These are phyloP conservation scores for Tamias sibiricus DNA, from an alignment of 2,113 vertebrate species.

Conservation along the genomic window DNA sequence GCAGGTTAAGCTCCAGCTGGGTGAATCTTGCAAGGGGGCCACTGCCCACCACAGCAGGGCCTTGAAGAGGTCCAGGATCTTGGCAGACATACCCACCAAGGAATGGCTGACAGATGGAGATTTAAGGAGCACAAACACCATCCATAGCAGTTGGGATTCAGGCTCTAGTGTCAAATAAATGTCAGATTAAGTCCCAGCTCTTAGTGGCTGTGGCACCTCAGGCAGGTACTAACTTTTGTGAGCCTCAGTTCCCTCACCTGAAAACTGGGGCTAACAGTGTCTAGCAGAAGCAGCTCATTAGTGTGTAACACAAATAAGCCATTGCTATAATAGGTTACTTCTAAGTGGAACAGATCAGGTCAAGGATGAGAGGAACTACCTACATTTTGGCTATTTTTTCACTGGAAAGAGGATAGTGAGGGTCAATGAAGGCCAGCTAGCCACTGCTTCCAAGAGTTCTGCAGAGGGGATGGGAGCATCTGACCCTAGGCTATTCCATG, in stretches of 20 bases:
- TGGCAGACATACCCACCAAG: not conserved
- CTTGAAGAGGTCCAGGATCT: not conserved
- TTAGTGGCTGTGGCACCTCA: not conserved
- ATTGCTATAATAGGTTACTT: not conserved
- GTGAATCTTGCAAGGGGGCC: not conserved
- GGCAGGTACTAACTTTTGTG: not conserved
- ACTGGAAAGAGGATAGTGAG: not conserved
- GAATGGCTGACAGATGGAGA: not conserved
- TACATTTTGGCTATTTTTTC: not conserved
- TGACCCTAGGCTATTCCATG: not conserved
- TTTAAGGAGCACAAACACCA: not conserved
- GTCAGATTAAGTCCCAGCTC: not conserved
- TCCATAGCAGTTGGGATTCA: not conserved
- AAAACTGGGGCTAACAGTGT: not conserved
- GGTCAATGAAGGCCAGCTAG: not conserved
- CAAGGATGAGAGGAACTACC: not conserved
- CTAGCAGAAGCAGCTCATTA: not conserved
- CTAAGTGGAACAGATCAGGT: not conserved
- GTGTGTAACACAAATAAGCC: not conserved
- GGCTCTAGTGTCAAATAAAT: not conserved
- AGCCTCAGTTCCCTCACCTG: not conserved
- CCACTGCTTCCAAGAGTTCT: not conserved
- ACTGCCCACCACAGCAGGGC: not conserved
- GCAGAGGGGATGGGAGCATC: not conserved
- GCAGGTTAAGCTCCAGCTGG: not conserved